Evolutionary conservation across 2,888 invertebrate genomes (phyloP), one percentile per base, ranked within the genome.

Genomic region (Plemyria rubiginata): DNA sequence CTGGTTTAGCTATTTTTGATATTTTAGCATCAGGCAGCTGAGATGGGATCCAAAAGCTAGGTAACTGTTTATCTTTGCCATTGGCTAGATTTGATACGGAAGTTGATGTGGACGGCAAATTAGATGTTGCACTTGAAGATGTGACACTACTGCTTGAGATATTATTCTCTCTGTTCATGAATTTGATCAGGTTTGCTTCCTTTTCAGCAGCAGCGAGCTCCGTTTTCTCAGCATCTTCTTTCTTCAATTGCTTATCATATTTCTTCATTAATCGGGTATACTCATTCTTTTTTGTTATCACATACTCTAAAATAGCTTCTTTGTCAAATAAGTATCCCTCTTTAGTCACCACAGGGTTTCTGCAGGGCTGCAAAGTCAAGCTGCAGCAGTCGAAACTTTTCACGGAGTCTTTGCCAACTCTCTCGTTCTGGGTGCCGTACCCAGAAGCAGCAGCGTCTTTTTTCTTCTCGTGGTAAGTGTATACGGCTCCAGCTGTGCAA

Each of bases 401-500:
- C 3, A 98, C 95, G 0, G 98, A 98, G 91, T 99, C 98, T 84
- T 98, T 99, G 4, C 98, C 98, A 54, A 99, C 95, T 77, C 99
- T 94, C 84, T 96, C 96, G 52, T 94, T 94, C 83, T 96, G 96
- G 38, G 97, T 97, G 1, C 97, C 99, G 86, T 99, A 99, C 7
- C 99, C 99, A 12, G 99, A 98, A 8, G 97, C 96, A 46, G 96
- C 95, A 0, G 98, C 98, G 83, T 99, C 99, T 82, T 98, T 98
- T 85, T 98, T 97, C 89, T 98, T 98, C 83, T 99, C 99, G 77
- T 99, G 98, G 78, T 99, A 99, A 0, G 99, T 98, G 84, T 99
- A 99, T 9, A 99, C 99, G 8, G 99, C 98, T 60, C 99, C 98
- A 0, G 99, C 99, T 0, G 99, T 99, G 80, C 98, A 98, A 90